phyloP scores from a whole-genome alignment of 2,113 vertebrate genomes.

The Anhinga anhinga region DNA sequence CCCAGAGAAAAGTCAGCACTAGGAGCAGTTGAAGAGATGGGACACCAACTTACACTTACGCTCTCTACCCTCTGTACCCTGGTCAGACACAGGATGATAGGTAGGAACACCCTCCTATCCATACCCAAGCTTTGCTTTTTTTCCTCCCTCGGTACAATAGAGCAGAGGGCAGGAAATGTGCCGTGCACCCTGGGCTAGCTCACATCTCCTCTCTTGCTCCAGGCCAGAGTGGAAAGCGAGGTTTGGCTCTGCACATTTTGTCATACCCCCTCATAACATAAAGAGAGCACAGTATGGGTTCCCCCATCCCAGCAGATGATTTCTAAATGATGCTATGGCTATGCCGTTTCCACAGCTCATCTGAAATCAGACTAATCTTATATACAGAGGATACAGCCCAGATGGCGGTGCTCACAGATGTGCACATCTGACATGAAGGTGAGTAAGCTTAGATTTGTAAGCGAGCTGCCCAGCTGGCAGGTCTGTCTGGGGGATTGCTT shows the following conservation, averaged over 20 bases:
- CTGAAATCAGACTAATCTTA: background rate
- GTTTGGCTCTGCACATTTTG: background rate
- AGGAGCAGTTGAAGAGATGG: background rate
- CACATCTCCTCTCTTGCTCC: background rate
- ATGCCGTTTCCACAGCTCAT: constrained; percentile 14
- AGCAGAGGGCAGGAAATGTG: background rate
- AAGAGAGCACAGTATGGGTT: background rate
- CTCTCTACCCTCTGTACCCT: background rate
- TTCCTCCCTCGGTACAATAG: background rate
- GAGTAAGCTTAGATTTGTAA: constrained; percentile 6
- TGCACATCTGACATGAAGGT: background rate
- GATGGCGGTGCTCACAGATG: background rate
- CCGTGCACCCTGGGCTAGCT: background rate
- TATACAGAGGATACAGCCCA: background rate
- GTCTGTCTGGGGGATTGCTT: background rate
- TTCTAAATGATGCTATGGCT: background rate
- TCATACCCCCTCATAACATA: background rate
- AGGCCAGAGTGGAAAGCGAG: background rate
- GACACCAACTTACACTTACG: rapidly evolving
- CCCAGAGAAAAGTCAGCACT: background rate
- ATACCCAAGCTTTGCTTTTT: background rate
- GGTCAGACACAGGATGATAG: background rate
- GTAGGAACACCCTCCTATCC: background rate
- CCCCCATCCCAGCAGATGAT: rapidly evolving
- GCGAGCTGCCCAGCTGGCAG: constrained; percentile 30